phyloP scores from a whole-genome alignment of 2,797 vertebrate species.

The Pristis pectinata region DNA sequence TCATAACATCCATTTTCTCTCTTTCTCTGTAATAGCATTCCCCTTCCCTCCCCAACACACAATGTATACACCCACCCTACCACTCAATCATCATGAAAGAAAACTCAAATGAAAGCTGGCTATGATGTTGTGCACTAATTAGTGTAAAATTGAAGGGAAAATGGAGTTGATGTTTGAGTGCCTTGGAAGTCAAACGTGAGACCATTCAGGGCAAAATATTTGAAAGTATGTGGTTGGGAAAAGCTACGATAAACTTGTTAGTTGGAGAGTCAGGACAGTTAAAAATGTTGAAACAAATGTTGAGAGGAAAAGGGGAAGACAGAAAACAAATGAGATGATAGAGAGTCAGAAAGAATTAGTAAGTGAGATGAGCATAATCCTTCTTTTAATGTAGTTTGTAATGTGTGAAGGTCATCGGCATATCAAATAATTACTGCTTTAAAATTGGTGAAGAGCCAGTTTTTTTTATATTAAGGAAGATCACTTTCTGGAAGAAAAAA shows the following conservation, averaged over 20 bases:
- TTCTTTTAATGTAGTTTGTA: neutral
- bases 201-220: neutral
- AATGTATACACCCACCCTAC: too few relatives aligned
- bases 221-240: neutral
- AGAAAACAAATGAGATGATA: neutral
- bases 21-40: neutral
- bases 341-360: neutral
- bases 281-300: neutral
- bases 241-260: neutral
- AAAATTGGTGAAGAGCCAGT: neutral
- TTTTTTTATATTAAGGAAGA: neutral
- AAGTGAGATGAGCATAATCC: neutral
- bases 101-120: neutral
- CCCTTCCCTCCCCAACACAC: neutral
- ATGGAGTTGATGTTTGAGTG: neutral
- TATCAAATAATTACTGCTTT: neutral
- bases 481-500: neutral
- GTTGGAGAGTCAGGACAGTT: neutral
- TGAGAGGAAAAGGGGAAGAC: neutral
- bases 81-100: neutral
- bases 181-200: neutral
- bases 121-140: neutral
- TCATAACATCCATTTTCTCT: neutral
- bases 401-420: neutral
- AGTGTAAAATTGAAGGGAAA: neutral